These are phyloP conservation scores for Melolontha melolontha DNA, from an alignment of 2,888 invertebrate genomes.

Conservation along the genomic window DNA sequence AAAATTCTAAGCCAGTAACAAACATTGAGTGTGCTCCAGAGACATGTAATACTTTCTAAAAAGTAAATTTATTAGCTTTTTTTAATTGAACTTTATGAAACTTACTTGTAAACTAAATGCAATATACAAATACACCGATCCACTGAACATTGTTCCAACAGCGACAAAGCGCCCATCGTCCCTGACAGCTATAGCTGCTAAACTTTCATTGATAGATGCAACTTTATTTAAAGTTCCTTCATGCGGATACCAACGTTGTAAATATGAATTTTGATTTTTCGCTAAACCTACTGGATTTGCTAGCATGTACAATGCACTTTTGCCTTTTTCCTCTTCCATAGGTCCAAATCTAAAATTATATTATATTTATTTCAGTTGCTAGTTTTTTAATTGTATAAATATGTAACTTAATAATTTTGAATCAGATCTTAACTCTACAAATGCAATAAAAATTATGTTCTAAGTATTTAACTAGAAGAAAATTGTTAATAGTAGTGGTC, in stretches of 20 bases:
- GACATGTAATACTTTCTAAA: slow-evolving; percentile 84
- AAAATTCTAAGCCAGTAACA: slow-evolving; percentile 95
- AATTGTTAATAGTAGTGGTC: too few relatives aligned
- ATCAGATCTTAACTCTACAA: too few relatives aligned
- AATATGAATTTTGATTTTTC: slow-evolving; percentile 78
- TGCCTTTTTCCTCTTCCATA: slow-evolving; percentile 75
- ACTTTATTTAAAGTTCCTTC: slow-evolving; percentile 70
- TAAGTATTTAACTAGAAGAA: too few relatives aligned
- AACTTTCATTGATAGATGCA: slow-evolving; percentile 77
- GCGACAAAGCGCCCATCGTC: slow-evolving; percentile 94
- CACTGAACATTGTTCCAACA: slow-evolving; percentile 93
- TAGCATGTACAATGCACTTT: slow-evolving; percentile 79
- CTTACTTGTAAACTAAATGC: slow-evolving; percentile 90
- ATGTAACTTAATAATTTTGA: too few relatives aligned
- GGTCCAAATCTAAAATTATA: slow-evolving; percentile 75
- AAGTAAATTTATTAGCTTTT: slow-evolving; percentile 43
- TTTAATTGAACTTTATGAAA: slow-evolving; percentile 9
- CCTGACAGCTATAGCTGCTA: slow-evolving; percentile 87
- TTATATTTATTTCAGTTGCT: too few relatives aligned
- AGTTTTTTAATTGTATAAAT: too few relatives aligned
- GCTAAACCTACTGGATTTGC: slow-evolving; percentile 83
- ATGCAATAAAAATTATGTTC: too few relatives aligned
- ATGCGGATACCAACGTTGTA: slow-evolving; percentile 84
- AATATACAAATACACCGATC: slow-evolving; percentile 90
- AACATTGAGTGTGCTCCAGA: slow-evolving; percentile 94